These are phyloP conservation scores for Lasioglossum baleicum DNA, from an alignment of 1,140 invertebrate genomes.

Conservation along the genomic window DNA sequence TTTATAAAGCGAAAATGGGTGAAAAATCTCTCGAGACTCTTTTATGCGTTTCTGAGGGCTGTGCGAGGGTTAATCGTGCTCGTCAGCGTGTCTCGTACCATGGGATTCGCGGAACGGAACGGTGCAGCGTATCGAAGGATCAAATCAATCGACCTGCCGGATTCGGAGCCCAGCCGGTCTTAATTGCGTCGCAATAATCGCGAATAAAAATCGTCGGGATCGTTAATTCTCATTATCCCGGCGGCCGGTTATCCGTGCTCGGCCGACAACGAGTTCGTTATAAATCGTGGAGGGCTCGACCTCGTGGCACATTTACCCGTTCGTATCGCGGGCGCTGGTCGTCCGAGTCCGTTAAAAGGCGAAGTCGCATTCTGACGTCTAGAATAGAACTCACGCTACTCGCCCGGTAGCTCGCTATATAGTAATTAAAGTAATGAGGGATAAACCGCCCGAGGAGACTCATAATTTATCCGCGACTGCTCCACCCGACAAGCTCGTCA, in stretches of 20 bases:
- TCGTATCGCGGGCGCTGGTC: slow-evolving; percentile 5
- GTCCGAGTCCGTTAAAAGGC: not conserved
- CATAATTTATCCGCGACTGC: slow-evolving; percentile 50
- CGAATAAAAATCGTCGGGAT: not conserved
- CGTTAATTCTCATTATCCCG: slow-evolving; percentile 24
- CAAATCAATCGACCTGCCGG: not conserved
- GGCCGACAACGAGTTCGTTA: no score
- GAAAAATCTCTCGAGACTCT: no score
- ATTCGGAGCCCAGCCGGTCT: not conserved
- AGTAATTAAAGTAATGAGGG: slow-evolving; percentile 62
- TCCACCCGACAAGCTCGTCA: slow-evolving; percentile 51
- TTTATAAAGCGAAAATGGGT: no score
- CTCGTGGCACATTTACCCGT: slow-evolving; percentile 42
- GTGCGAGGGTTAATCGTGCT: no score
- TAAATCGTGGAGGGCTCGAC: slow-evolving; percentile 18
- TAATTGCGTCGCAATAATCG: slow-evolving; percentile 11
- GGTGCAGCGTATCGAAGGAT: not conserved
- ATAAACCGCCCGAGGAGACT: slow-evolving; percentile 57
- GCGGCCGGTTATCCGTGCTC: no score
- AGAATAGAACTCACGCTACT: slow-evolving; percentile 16
- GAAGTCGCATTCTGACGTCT: slow-evolving; percentile 14
- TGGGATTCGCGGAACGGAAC: no score
- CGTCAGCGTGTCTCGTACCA: no score
- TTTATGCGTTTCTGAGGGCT: no score
- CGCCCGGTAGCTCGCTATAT: slow-evolving; percentile 15